Percentiles rank a stretch among this genome's conserved stretches.
phyloP scores from a whole-genome alignment of 2,888 invertebrate genomes.

The Eueremaeus valkanovi region DNA sequence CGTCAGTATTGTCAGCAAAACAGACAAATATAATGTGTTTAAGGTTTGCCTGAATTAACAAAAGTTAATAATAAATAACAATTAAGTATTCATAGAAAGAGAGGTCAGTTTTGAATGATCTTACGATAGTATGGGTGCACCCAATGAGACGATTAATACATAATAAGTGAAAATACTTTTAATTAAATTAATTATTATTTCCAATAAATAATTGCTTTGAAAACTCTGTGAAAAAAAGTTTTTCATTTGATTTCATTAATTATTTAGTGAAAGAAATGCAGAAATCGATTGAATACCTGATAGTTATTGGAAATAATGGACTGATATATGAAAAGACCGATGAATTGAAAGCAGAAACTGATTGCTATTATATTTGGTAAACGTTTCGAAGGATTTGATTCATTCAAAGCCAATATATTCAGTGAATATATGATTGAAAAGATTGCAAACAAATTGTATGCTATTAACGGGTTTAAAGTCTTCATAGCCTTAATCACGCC shows the following conservation, averaged over 20 bases:
- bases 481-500: neutral
- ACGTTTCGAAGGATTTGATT: constrained; percentile 12
- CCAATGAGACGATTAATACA: neutral
- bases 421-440: constrained; percentile 3
- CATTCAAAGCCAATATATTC: neutral
- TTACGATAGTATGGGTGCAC: constrained; percentile 27
- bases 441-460: neutral
- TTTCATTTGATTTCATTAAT: neutral
- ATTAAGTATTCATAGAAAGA: neutral
- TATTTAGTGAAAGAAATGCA: neutral
- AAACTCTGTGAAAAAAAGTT: neutral
- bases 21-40: constrained; percentile 12
- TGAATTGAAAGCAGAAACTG: neutral
- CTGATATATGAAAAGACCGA: neutral
- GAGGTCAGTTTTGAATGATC: neutral
- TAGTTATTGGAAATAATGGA: neutral
- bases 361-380: constrained; percentile 3
- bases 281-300: neutral
- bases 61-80: too few species aligned
- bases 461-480: neutral
- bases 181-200: neutral
- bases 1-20: constrained; percentile 9
- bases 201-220: neutral
- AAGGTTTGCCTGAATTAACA: neutral
- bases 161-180: constrained; percentile 9